phyloP scores from a whole-genome alignment of 2,888 invertebrate genomes.

The Parnassius mnemosyne region DNA sequence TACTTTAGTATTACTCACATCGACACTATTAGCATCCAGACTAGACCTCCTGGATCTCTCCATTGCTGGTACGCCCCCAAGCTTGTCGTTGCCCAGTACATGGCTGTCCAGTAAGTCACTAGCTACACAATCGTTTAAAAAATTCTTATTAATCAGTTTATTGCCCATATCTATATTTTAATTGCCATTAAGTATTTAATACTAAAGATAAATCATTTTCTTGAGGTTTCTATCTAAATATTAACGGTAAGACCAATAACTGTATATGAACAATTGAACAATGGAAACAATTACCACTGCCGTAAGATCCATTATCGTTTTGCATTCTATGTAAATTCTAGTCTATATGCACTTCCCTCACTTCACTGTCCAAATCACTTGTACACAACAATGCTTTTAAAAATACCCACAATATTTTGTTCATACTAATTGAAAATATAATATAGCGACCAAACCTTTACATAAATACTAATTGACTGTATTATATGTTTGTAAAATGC shows the following conservation, averaged over 20 bases:
- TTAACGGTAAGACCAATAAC: constrained; percentile 41
- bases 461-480: constrained; percentile 34
- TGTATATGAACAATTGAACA: constrained; percentile 26
- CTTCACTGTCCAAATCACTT: constrained; percentile 4
- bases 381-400: constrained; percentile 9
- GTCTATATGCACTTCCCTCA: not conserved
- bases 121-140: constrained; percentile 68
- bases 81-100: constrained; percentile 70
- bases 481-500: constrained; percentile 33
- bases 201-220: constrained; percentile 52
- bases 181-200: constrained; percentile 63
- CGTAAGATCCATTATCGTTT: constrained; percentile 68
- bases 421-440: constrained; percentile 17
- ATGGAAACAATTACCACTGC: constrained; percentile 61
- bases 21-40: constrained; percentile 72
- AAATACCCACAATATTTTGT: constrained; percentile 24
- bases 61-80: constrained; percentile 57
- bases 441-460: constrained; percentile 21
- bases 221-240: constrained; percentile 34
- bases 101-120: constrained; percentile 77
- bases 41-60: constrained; percentile 70
- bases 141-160: constrained; percentile 67
- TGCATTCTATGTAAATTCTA: constrained; percentile 47
- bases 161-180: constrained; percentile 67
- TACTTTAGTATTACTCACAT: constrained; percentile 57